A percentile compares a stretch with the other conserved stretches of the same genome.
phyloP scores from a whole-genome alignment of 2,113 vertebrate genomes.

The Boulengeromyrus knoepffleri region DNA sequence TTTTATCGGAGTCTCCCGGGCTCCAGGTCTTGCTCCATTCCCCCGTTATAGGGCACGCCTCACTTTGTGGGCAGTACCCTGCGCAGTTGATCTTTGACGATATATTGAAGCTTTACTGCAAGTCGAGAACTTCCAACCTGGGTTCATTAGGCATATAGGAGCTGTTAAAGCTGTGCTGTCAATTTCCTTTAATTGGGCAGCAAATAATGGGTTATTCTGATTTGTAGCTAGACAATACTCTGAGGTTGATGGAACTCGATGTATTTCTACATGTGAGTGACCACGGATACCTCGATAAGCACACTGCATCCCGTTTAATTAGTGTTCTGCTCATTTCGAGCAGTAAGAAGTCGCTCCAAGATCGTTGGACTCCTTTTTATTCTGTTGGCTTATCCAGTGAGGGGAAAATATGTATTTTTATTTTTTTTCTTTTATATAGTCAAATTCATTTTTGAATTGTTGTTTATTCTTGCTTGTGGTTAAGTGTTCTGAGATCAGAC shows the following conservation, averaged over 20 bases:
- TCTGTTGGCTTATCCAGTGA: not conserved
- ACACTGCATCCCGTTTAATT: slow-evolving; percentile 12
- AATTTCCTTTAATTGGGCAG: not conserved
- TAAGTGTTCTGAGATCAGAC: slow-evolving; percentile 6
- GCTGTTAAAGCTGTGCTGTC: not conserved
- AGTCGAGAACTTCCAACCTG: not conserved
- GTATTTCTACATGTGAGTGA: not conserved
- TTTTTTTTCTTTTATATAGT: not conserved
- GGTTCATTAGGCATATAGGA: not conserved
- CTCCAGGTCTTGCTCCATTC: not conserved
- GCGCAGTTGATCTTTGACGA: not conserved
- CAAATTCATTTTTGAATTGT: slow-evolving; percentile 7
- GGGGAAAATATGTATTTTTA: not conserved
- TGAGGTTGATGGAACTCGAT: not conserved
- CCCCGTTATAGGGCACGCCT: not conserved
- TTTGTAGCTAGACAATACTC: not conserved
- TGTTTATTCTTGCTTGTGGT: slow-evolving; percentile 16
- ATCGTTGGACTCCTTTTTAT: not conserved
- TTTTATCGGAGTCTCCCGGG: not conserved
- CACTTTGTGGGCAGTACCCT: not conserved
- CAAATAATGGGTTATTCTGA: not conserved
- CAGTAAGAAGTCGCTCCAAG: not conserved
- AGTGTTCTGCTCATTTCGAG: not conserved
- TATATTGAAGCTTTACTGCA: not conserved
- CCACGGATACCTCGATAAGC: not conserved